These are phyloP conservation scores for Dendrocopos noguchii DNA, from an alignment of 2,113 vertebrate species.

Conservation along the genomic window DNA sequence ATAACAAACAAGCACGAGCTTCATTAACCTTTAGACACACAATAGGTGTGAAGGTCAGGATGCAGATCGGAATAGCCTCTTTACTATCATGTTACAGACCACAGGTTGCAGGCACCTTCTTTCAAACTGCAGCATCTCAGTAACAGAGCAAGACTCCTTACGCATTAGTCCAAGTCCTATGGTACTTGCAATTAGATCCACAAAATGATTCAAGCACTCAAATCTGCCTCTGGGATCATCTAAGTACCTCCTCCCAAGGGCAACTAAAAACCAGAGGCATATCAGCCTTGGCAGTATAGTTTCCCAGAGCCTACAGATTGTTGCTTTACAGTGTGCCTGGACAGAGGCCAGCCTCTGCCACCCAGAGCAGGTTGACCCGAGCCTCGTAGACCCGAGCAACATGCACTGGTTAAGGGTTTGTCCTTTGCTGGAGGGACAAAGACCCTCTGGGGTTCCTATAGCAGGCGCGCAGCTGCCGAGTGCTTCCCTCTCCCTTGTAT, in stretches of 20 bases:
- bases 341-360: not conserved
- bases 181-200: not conserved
- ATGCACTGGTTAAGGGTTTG: accelerated
- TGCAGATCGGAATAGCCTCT: not conserved
- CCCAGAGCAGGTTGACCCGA: not conserved
- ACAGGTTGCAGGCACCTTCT: not conserved
- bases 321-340: not conserved
- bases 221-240: not conserved
- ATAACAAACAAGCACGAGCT: not conserved
- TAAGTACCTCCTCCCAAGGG: not conserved
- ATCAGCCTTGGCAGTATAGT: accelerated
- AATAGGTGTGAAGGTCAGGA: not conserved
- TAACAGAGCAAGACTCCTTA: accelerated
- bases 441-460: not conserved
- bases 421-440: not conserved
- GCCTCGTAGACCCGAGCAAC: not conserved
- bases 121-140: not conserved
- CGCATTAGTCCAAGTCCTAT: accelerated
- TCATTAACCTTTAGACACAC: not conserved
- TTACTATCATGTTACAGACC: not conserved
- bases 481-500: not conserved
- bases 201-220: not conserved
- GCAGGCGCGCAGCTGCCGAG: accelerated
- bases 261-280: not conserved
- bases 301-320: not conserved